Percentiles rank a stretch among this genome's conserved stretches.
Evolutionary conservation across 2,797 vertebrate genomes (phyloP).

Genomic region (Microcaecilia unicolor): DNA sequence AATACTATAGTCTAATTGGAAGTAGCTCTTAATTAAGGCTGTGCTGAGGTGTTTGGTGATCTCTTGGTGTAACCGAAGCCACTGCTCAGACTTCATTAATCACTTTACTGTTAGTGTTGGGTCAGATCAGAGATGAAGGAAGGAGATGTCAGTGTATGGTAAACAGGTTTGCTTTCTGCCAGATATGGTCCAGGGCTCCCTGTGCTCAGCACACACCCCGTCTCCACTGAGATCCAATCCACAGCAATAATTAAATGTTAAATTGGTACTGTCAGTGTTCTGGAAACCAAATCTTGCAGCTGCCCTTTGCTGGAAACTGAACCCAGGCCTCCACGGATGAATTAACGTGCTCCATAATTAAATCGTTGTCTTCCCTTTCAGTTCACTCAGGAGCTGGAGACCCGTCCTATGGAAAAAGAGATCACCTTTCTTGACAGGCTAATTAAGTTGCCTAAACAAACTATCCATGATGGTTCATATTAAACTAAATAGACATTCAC

Average conservation of each 20-base stretch:
- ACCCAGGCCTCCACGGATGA: conserved; percentile 71
- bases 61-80: conserved; percentile 69
- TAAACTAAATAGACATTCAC: conserved; percentile 38
- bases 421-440: conserved; percentile 59
- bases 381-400: conserved; percentile 71
- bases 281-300: conserved; percentile 73
- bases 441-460: conserved; percentile 63
- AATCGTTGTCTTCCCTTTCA: conserved; percentile 82
- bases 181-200: conserved; percentile 18
- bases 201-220: conserved; percentile 17
- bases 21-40: conserved; percentile 84
- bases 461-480: conserved; percentile 25
- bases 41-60: conserved; percentile 62
- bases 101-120: conserved; percentile 59
- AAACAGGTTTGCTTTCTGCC: conserved; percentile 59
- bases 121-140: conserved; percentile 47
- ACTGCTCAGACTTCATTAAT: conserved; percentile 59
- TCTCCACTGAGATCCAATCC: conserved; percentile 56
- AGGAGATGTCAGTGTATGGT: conserved; percentile 42
- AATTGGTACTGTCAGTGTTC: conserved; percentile 56
- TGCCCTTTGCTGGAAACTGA: conserved; percentile 76
- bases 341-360: conserved; percentile 87
- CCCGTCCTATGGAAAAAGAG: conserved; percentile 55
- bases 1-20: conserved; percentile 58
- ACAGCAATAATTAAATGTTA: conserved; percentile 74